Conservation (phyloP, 2,888 invertebrate species). For the Steinernema hermaphroditum region DNA sequence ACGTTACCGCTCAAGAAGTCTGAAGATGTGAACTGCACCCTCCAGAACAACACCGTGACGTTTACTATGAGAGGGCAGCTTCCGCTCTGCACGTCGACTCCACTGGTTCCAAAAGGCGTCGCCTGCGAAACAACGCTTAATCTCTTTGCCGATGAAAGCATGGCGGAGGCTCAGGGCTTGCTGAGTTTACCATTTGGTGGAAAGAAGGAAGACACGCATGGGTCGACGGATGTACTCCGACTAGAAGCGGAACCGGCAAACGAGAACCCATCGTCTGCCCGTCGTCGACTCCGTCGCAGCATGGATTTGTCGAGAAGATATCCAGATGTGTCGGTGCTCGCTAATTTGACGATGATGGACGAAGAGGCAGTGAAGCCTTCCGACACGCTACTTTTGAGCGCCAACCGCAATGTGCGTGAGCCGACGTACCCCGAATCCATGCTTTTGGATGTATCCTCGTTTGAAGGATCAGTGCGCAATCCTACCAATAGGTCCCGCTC, state of each 20-base stretch:
- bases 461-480: not conserved
- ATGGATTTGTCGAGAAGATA: not conserved
- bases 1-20: not conserved
- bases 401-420: not conserved
- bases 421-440: not conserved
- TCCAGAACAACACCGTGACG: no score
- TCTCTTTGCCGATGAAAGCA: not conserved
- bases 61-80: no score
- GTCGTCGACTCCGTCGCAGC: not conserved
- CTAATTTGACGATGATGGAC: not conserved
- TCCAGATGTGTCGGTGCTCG: not conserved
- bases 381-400: not conserved
- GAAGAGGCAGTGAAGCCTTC: not conserved
- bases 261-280: not conserved
- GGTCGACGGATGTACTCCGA: not conserved
- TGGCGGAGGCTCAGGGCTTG: not conserved
- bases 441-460: not conserved
- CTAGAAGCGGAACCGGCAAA: not conserved
- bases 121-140: not conserved
- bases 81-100: no score
- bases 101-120: not conserved
- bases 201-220: not conserved
- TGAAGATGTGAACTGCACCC: no score
- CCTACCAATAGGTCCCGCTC: not conserved
- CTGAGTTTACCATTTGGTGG: not conserved